Evolutionary conservation across 2,797 vertebrate species (phyloP).

Genomic region (Eulemur albifrons): DNA sequence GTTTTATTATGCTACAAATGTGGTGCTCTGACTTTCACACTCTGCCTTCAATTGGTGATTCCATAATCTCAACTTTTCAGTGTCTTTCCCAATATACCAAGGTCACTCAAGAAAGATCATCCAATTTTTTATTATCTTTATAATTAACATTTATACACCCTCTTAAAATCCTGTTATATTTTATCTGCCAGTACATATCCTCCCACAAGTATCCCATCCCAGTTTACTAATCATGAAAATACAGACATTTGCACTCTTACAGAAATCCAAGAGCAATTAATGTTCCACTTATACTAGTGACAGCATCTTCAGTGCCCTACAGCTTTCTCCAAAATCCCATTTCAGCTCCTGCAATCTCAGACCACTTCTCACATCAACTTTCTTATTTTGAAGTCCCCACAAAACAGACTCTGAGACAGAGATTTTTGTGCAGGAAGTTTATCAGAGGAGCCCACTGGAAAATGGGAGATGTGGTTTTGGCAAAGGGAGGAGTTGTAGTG

Average conservation of each 20-base stretch:
- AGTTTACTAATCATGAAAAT: background rate
- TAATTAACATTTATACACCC: background rate
- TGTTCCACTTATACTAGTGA: background rate
- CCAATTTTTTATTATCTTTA: background rate
- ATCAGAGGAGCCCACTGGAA: background rate
- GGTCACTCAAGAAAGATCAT: background rate
- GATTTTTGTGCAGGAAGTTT: background rate
- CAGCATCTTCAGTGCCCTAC: background rate
- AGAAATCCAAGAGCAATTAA: background rate
- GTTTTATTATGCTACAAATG: background rate
- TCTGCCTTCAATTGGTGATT: slow-evolving; percentile 14
- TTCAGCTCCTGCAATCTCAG: background rate
- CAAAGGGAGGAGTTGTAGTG: background rate
- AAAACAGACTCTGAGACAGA: background rate
- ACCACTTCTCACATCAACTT: background rate
- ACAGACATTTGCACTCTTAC: background rate
- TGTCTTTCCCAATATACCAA: background rate
- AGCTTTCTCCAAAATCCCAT: background rate
- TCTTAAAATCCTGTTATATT: background rate
- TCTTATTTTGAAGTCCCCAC: background rate
- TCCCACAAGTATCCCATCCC: background rate
- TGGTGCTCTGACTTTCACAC: background rate
- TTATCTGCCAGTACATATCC: background rate
- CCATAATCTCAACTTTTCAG: background rate
- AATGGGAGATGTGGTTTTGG: background rate